These are phyloP conservation scores for Corythaixoides concolor DNA, from an alignment of 2,113 vertebrate species.

Conservation along the genomic window DNA sequence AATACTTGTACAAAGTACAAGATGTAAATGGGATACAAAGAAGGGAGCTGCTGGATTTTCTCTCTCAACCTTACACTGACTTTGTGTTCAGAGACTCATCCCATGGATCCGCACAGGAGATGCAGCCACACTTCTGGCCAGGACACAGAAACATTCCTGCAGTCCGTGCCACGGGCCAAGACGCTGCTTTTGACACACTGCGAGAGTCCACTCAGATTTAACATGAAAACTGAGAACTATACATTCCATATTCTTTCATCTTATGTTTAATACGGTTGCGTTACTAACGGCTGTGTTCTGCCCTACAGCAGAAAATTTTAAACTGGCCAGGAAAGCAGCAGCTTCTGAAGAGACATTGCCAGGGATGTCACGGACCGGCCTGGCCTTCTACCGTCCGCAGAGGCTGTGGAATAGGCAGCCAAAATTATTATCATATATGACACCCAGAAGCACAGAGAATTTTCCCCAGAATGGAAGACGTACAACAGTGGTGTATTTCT, in stretches of 20 bases:
- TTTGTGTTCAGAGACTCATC: background rate
- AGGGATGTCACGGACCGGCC: too few species aligned
- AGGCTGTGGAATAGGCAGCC: background rate
- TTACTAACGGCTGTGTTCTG: background rate
- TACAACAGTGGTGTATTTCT: background rate
- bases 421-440: background rate
- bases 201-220: too few species aligned
- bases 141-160: background rate
- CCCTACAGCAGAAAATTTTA: background rate
- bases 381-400: background rate
- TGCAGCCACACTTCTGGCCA: background rate
- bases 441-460: background rate
- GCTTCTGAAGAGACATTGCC: background rate
- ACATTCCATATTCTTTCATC: too few species aligned
- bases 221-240: too few species aligned
- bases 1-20: background rate
- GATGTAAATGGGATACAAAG: accelerated
- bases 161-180: background rate
- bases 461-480: too few species aligned
- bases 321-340: background rate
- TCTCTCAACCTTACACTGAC: background rate
- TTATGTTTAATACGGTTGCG: background rate
- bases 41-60: background rate
- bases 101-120: accelerated
- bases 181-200: background rate